Evolutionary conservation across 2,888 invertebrate species (phyloP).

Genomic region (Trissolcus japonicus): DNA sequence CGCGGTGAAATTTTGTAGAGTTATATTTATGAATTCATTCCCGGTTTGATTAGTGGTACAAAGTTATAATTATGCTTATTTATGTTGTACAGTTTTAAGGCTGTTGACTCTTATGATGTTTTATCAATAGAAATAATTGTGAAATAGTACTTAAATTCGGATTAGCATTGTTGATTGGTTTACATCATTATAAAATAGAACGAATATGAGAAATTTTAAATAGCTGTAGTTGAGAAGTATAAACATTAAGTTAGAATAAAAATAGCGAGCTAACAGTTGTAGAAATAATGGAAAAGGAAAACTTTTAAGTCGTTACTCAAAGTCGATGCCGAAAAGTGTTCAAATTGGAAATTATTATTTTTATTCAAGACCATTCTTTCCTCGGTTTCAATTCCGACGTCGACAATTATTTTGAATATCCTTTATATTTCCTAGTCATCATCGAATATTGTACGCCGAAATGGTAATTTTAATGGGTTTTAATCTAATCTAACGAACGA

Average conservation of each 20-base stretch:
- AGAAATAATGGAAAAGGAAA: constrained; percentile 16
- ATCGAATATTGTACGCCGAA: constrained; percentile 6
- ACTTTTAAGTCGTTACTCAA: constrained; percentile 11
- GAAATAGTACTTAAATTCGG: constrained; percentile 4
- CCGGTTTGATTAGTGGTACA: neutral
- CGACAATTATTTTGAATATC: neutral
- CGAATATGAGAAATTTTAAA: too few relatives aligned
- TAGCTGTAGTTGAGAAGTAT: too few relatives aligned
- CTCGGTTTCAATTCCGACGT: constrained; percentile 11
- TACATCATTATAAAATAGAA: neutral
- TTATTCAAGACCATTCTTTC: neutral
- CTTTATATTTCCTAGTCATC: constrained; percentile 5
- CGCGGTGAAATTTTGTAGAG: too few relatives aligned
- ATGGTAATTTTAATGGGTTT: neutral
- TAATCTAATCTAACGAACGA: too few relatives aligned
- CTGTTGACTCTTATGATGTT: constrained; percentile 32
- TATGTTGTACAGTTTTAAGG: constrained; percentile 24
- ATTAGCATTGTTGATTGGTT: constrained; percentile 19
- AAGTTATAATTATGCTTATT: neutral
- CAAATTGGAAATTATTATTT: constrained; percentile 14
- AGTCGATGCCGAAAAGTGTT: constrained; percentile 42
- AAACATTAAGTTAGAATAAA: neutral
- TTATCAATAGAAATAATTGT: constrained; percentile 21
- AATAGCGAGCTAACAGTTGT: neutral
- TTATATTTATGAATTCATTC: too few relatives aligned